These are phyloP conservation scores for Chloroceryle amazona DNA, from an alignment of 2,797 vertebrate genomes.

Conservation along the genomic window DNA sequence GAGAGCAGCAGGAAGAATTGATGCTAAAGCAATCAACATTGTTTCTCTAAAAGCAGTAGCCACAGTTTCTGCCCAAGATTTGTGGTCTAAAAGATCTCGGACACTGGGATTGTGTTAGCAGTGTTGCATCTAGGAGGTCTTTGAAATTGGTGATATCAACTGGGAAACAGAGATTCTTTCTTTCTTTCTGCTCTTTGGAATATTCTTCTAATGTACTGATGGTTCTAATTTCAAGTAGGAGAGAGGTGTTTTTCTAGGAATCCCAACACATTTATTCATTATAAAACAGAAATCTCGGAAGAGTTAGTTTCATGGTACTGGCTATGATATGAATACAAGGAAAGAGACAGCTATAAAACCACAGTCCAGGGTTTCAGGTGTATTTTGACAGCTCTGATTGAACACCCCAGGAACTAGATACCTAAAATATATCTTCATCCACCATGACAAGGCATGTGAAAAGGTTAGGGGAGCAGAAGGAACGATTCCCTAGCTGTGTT, in stretches of 20 bases:
- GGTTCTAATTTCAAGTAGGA: background rate
- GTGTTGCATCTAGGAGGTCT: background rate
- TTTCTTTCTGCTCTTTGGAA: background rate
- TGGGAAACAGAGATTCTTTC: background rate
- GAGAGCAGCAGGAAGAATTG: background rate
- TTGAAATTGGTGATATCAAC: background rate
- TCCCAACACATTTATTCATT: background rate
- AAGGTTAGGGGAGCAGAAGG: background rate
- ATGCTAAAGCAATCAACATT: background rate
- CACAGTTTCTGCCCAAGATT: background rate
- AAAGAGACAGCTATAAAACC: background rate
- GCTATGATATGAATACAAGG: background rate
- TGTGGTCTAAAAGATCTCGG: background rate
- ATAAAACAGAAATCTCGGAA: background rate
- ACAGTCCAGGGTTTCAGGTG: background rate
- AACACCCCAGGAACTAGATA: background rate
- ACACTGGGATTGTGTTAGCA: background rate
- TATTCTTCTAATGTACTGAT: background rate
- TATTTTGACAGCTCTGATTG: background rate
- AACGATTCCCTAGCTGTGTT: background rate
- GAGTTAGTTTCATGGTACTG: background rate
- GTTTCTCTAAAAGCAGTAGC: background rate
- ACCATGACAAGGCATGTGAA: background rate
- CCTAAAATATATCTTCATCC: background rate
- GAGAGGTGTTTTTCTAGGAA: background rate